Evolutionary conservation across 1,140 invertebrate species (phyloP), one percentile per base, ranked within the genome.

Genomic region (Scaptomyza montana): DNA sequence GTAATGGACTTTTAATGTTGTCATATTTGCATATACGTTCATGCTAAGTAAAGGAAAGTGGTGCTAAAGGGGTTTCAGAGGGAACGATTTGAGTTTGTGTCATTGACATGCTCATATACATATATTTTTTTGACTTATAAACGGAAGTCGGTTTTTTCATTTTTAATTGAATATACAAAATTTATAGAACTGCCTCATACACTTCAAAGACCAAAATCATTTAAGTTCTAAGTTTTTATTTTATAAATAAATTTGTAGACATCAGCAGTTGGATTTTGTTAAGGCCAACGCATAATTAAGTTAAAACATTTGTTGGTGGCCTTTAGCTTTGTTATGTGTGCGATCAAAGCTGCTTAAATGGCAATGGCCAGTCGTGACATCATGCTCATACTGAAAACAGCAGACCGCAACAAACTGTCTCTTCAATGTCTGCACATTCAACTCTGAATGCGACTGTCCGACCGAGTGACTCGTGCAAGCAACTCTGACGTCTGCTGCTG

Each of bases 1-100:
- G 74, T 81, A 81, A 81, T 81, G 78, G 78, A 81, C 78, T 81
- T 81, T 81, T 81, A 81, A 81, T 81, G 78, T 81, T 81, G 69
- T 60, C 62, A 75, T 70, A 75, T 71, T 80, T 78, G 55, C 59
- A 47, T 73, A 39, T 39, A 54, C 36, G 41, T 28, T 46, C 21
- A 25, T 16, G 45, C 39, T 51, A 50, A 55, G 50, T 47, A 21
- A 30, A 16, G 65, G 47, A 1, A 10, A 28, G 19, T 16, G n/a
- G 47, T 5, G 36, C 8, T n/a, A 12, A 25, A 25, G 45, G 51
- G 13, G 8, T 5, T 33, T 33, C 7, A 6, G 30, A 33, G 30
- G 1, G 8, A 36, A 36, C 33, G 30, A 6, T 30, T 6, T 30
- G 5, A 30, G 30, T 30, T 30, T 30, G 30, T 7, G 7, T 30